These are phyloP conservation scores for Thereva unica DNA, from an alignment of 2,888 invertebrate species.

Conservation along the genomic window DNA sequence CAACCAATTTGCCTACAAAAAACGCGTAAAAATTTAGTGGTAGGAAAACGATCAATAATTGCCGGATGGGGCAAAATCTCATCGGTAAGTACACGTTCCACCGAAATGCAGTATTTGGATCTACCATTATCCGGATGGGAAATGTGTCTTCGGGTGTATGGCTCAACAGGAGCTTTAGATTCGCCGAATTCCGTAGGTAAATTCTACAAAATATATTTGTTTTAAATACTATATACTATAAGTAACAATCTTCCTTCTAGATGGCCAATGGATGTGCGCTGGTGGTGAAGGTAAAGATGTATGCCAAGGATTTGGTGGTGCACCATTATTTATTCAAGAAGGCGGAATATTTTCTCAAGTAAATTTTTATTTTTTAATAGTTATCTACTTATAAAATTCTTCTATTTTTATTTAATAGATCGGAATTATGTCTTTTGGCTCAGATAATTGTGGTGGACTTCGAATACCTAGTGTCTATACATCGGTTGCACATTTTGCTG, in stretches of 20 bases:
- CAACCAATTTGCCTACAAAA: slow-evolving; percentile 73
- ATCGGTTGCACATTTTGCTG: slow-evolving; percentile 72
- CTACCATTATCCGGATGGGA: slow-evolving; percentile 70
- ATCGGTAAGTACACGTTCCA: slow-evolving; percentile 57
- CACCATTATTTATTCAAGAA: slow-evolving; percentile 68
- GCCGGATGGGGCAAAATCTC: slow-evolving; percentile 70
- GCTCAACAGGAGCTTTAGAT: slow-evolving; percentile 65
- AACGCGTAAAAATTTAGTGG: slow-evolving; percentile 55
- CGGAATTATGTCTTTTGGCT: slow-evolving; percentile 79
- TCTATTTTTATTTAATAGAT: slow-evolving; percentile 59
- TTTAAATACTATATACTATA: background rate
- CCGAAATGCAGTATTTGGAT: slow-evolving; percentile 69
- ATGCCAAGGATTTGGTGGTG: slow-evolving; percentile 79
- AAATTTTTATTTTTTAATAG: background rate
- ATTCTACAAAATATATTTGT: slow-evolving; percentile 1
- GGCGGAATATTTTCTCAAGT: slow-evolving; percentile 70
- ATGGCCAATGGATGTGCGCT: slow-evolving; percentile 71
- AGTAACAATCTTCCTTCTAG: slow-evolving; percentile 44
- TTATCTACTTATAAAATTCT: slow-evolving; percentile 11
- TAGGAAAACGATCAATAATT: slow-evolving; percentile 57
- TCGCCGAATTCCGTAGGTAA: slow-evolving; percentile 57
- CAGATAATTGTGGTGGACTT: slow-evolving; percentile 73
- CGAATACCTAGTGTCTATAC: slow-evolving; percentile 79
- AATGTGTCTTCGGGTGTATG: slow-evolving; percentile 70
- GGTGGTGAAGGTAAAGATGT: slow-evolving; percentile 79